These are phyloP conservation scores for Olivierus martensii DNA, from an alignment of 1,140 invertebrate genomes.

Conservation along the genomic window DNA sequence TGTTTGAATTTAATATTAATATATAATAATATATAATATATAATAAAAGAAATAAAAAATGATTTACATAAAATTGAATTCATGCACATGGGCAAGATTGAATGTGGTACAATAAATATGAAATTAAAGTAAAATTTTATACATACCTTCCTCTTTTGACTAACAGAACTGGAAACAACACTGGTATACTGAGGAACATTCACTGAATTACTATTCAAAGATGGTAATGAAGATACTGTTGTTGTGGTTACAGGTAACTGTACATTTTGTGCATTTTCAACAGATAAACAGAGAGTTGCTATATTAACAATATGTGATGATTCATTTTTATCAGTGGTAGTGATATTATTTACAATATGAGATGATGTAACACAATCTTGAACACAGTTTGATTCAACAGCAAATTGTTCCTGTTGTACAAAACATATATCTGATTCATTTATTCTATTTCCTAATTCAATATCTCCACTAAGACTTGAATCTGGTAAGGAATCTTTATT, in stretches of 20 bases:
- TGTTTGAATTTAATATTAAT: not conserved
- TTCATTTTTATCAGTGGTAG: not conserved
- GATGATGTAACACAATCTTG: not conserved
- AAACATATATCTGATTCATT: not conserved
- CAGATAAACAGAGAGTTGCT: not conserved
- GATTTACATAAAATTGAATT: too few species aligned
- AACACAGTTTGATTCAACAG: constrained; percentile 1
- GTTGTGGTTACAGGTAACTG: not conserved
- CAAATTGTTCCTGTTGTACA: not conserved
- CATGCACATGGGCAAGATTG: too few species aligned
- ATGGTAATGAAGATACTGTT: not conserved
- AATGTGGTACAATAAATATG: too few species aligned
- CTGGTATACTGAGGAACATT: not conserved
- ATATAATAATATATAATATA: too few species aligned
- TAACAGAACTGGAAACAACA: not conserved
- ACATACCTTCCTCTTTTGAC: not conserved
- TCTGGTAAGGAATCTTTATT: not conserved
- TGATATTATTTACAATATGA: not conserved
- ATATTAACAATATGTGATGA: not conserved
- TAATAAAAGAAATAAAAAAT: too few species aligned
- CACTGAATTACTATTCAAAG: not conserved
- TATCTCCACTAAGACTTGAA: not conserved
- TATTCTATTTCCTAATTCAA: not conserved
- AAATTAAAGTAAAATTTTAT: not conserved
- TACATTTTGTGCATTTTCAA: not conserved